Percentiles rank a stretch among this genome's conserved stretches.
These are phyloP conservation scores for Hoplodrina blanda DNA, from an alignment of 2,888 invertebrate species.

Conservation along the genomic window DNA sequence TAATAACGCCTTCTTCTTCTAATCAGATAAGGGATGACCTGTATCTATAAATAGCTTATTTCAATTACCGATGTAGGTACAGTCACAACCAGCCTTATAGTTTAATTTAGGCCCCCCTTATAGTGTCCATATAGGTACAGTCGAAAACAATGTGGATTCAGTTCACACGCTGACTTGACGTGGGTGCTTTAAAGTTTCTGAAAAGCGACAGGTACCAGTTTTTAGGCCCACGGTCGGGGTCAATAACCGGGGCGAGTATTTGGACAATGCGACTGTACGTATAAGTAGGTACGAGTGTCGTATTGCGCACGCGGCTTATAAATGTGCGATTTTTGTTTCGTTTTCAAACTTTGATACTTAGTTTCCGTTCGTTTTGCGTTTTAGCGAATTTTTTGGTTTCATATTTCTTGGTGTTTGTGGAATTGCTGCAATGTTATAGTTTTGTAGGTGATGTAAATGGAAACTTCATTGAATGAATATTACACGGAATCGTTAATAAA, in stretches of 20 bases:
- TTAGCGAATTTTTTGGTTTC: conserved; percentile 61
- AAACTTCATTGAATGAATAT: conserved; percentile 12
- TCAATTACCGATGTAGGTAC: conserved; percentile 9
- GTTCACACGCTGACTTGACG: conserved; percentile 55
- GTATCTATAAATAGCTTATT: conserved; percentile 10
- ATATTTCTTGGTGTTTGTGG: conserved; percentile 45
- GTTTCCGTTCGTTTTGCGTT: conserved; percentile 64
- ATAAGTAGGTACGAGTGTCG: conserved; percentile 46
- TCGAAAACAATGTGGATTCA: conserved; percentile 52
- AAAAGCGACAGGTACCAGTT: conserved; percentile 75
- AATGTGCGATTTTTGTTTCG: conserved; percentile 68
- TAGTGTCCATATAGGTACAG: conserved; percentile 6
- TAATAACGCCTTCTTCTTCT: neutral
- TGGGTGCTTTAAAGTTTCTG: conserved; percentile 64
- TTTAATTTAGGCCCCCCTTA: neutral
- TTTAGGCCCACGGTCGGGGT: conserved; percentile 73
- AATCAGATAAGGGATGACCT: conserved; percentile 19
- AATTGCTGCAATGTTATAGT: conserved; percentile 37
- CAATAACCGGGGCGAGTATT: conserved; percentile 87
- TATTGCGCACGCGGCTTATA: conserved; percentile 61
- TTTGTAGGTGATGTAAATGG: conserved; percentile 15
- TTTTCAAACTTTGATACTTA: conserved; percentile 54
- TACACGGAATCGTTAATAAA: neutral
- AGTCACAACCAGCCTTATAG: conserved; percentile 17
- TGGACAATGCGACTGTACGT: conserved; percentile 74